A percentile compares a stretch with the other conserved stretches of the same genome.
These are phyloP conservation scores for Thymallus thymallus DNA, from an alignment of 2,113 vertebrate genomes.

Conservation along the genomic window DNA sequence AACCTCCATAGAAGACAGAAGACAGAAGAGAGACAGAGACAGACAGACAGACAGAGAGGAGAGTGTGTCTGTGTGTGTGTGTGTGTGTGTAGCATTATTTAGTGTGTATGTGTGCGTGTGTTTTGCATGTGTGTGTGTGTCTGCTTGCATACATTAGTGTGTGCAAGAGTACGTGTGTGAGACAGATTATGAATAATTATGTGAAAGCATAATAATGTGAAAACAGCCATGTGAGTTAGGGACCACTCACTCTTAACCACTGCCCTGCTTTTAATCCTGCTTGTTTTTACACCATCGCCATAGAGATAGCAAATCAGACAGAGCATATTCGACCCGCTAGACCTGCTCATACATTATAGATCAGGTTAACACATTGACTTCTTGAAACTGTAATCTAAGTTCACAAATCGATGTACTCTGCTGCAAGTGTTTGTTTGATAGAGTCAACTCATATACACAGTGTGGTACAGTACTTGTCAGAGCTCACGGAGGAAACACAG, in stretches of 20 bases:
- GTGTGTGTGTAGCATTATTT: neutral
- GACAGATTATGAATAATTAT: slow-evolving; percentile 28
- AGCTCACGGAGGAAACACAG: too few species aligned
- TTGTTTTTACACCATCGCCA: neutral
- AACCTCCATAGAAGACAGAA: too few species aligned
- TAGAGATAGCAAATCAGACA: slow-evolving; percentile 7
- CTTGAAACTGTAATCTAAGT: slow-evolving; percentile 1
- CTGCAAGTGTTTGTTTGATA: neutral
- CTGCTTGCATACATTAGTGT: neutral
- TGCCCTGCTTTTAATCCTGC: neutral
- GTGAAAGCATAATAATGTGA: slow-evolving; percentile 27
- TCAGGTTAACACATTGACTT: slow-evolving; percentile 1
- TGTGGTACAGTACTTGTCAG: neutral
- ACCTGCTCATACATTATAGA: slow-evolving; percentile 1
- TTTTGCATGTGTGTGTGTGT: neutral
- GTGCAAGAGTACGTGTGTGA: neutral
- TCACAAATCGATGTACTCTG: neutral
- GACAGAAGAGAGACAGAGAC: slow-evolving; percentile 22
- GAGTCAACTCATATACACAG: neutral
- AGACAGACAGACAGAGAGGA: slow-evolving; percentile 13
- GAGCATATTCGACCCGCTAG: neutral
- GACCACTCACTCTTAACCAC: neutral
- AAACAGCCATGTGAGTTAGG: slow-evolving; percentile 11
- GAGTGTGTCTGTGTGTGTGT: neutral
- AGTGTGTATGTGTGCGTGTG: too few species aligned